Evolutionary conservation across 2,113 vertebrate species (phyloP), one percentile per base, ranked within the genome.

Genomic region (Elephas maximus): DNA sequence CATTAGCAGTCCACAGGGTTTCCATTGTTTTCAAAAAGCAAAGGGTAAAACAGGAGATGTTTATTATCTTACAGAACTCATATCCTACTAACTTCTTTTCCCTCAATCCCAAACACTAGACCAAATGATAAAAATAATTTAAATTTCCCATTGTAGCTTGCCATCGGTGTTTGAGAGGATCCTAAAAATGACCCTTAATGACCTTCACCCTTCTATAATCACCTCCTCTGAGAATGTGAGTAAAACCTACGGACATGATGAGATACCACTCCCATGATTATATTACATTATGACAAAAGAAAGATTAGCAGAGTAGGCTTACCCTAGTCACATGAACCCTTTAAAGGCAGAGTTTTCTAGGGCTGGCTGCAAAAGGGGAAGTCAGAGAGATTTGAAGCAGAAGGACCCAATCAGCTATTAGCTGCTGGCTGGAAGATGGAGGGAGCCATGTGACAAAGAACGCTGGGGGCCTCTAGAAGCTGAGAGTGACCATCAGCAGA

Each of bases 201-300:
- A 63, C 60, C 21, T 80, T 71, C 21, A 57, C 69, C 28, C 1
- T 0, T 0, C 0, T 0, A n/a, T 0, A 44, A 51, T 0, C 4
- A 26, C 12, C 12, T 82, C 30, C 23, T 51, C 69, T 21, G 53
- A 41, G 6, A 53, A 11, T 7, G 48, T 14, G 37, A 17, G 11
- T 21, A 15, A 41, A 67, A 20, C 9, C n/a, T 84, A 24, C 30
- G 63, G 78, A 18, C 3, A 12, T 33, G 6, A 14, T 2, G 76
- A 91, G 77, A 69, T 11, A 18, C 6, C 21, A 5, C 33, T 69
- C 45, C 41, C 0, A 0, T 30, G 51, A 77, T 48, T 4, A 14
- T 0, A 8, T 10, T 57, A 77, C 48, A 15, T 2, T 6, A 4
- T 0, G 24, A 65, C 76, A 67, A 90, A 45, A 57, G 23, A 76